Evolutionary conservation across 2,888 invertebrate species (phyloP), one percentile per base, ranked within the genome.

Genomic region (Neoitamus cyanurus): DNA sequence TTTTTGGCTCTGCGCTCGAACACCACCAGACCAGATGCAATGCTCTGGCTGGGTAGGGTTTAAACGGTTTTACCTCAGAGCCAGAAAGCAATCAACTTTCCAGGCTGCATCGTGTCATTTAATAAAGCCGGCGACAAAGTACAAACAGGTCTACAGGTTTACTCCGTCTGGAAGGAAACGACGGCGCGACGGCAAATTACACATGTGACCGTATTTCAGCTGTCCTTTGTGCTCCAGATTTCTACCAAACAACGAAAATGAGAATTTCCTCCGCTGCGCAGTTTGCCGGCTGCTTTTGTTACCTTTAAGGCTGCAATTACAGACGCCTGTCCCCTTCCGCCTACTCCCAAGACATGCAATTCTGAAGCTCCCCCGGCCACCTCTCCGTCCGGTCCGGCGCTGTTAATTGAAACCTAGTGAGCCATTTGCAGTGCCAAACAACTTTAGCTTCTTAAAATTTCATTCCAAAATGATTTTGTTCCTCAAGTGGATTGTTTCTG

Each of bases 361-460:
- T 31, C 48, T 9, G 28, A 13, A 28, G 58, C 20, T 20, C 7
- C 58, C 9, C 9, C 34, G 34, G 58, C 6, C 7, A 7, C 4
- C 25, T 9, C 69, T 9, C 69, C 25, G 30, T 25, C 25, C 20
- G 28, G 73, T 6, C 25, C 20, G 28, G 73, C 11, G 42, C 15
- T 48, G 37, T 58, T 78, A 78, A 78, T 78, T 78, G 78, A 78
- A 78, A 46, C 78, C 58, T 78, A 78, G 78, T 48, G 78, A 48
- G 48, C 58, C 20, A 48, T 78, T 58, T 58, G 48, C n/a, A 75
- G 75, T 31, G 30, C 58, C n/a, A 78, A 78, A 78, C 48, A 30
- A 78, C 48, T 48, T 34, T 31, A 58, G 78, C 46, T 46, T 58
- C 31, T 15, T 31, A 34, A 78, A 31, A 15, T 78, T 31, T 28